phyloP scores from a whole-genome alignment of 2,888 invertebrate genomes.

The Dryobota labecula region DNA sequence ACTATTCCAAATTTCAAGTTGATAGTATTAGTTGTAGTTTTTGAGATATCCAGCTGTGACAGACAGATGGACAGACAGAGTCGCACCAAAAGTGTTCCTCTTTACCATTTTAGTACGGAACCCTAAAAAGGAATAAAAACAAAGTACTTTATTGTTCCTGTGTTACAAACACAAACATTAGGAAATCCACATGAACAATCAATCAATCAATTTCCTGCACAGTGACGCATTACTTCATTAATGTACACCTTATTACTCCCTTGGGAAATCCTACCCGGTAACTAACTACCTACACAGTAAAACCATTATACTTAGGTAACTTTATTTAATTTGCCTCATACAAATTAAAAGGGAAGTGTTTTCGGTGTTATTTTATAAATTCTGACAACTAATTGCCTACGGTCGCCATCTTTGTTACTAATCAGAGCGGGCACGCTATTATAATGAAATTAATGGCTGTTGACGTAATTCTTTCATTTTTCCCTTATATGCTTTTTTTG shows the following conservation, averaged over 20 bases:
- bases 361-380: conserved; percentile 22
- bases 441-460: conserved; percentile 56
- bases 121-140: not conserved
- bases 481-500: not conserved
- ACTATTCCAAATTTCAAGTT: too few relatives aligned
- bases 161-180: conserved; percentile 3
- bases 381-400: conserved; percentile 6
- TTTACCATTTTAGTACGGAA: too few relatives aligned
- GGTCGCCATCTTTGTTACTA: conserved; percentile 35
- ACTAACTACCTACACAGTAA: not conserved
- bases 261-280: not conserved
- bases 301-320: not conserved
- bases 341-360: conserved; percentile 23
- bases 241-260: conserved; percentile 3
- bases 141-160: not conserved
- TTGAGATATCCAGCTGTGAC: too few relatives aligned
- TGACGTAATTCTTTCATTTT: conserved; percentile 47
- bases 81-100: too few relatives aligned
- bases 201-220: not conserved
- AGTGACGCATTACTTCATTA: not conserved
- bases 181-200: not conserved
- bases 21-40: too few relatives aligned
- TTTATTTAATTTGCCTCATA: conserved; percentile 5
- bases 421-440: conserved; percentile 55
- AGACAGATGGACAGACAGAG: too few relatives aligned